Base-by-base conservation (phyloP, 2,888 invertebrate species). In the Machimus rusticus region DNA sequence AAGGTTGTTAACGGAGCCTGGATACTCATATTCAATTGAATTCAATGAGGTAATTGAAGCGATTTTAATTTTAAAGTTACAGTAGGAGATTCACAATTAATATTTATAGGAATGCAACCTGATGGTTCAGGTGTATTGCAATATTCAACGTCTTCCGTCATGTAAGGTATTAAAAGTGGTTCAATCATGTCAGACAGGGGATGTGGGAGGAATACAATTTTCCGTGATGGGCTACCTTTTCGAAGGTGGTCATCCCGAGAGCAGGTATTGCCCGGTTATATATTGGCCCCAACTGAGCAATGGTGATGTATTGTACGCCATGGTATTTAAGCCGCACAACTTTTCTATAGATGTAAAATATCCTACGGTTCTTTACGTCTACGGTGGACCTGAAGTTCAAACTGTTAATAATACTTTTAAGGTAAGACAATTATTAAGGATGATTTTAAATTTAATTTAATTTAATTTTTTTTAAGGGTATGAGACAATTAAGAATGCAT, bases 301-400 rank as follows among this genome's bases (percentile, higher is more conserved):
- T 8, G 97, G 96, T 6, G 95, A 96, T 90, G 94, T 94, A 19
- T 93, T 97, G 87, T 96, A 96, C 90, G 98, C 98, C 77, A 97
- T 99, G 95, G 95, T 98, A 89, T 98, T 98, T 93, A 96, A 97
- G 90, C 97, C 97, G 2, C 95, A 95, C 91, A 94, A 95, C 91
- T 95, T 94, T 90, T 94, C 94, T 90, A 87, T 92, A 87, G 93
- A 93, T 28, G 91, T 92, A n/a, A 92, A 93, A 88, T 98, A 98
- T 93, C 99, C 99, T 0, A 98, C 98, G 19, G 96, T 99, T 88
- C 94, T 99, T 82, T 98, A 98, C 93, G 98, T 99, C 86, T 99
- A 99, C 92, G 99, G 99, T 2, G 99, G 99, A 0, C 99, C 99
- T 0, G 99, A 99, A 92, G 98, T 99, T 79, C 99, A 99, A 93